Evolutionary conservation across 1,140 invertebrate species (phyloP), one percentile per base, ranked within the genome.

Genomic region (Habropoda laboriosa): DNA sequence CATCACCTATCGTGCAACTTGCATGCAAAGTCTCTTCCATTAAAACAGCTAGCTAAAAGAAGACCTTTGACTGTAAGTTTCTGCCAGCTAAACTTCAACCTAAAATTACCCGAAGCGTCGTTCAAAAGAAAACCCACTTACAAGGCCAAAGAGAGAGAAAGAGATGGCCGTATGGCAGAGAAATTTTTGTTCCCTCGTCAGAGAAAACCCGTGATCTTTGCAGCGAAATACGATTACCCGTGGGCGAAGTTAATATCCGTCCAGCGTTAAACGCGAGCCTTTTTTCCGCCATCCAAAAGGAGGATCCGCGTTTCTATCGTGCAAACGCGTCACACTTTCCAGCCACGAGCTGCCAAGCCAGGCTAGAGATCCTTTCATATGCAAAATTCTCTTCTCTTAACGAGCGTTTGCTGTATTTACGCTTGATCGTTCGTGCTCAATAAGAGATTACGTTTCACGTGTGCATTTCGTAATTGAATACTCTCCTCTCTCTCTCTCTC

Each of bases 291-390:
- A 24, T 5, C 21, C n/a, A 3, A 49, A 73, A 38, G 10, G 30
- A 49, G 27, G 24, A 42, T 71, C 35, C 49, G 67, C 35, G 67
- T 70, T 57, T 57, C 53, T 32, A 42, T 24, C 70, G 40, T 10
- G 64, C 12, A 27, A 42, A 47, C 51, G 35, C 68, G 30, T 32
- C 42, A 38, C 71, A 38, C 57, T 73, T 73, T 49, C 57, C n/a
- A n/a, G n/a, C n/a, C n/a, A n/a, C n/a, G 30, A 47, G 42, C 21
- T 21, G 21, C 42, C 42, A 24, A n/a, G 55, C 12, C 6, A 2
- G 42, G 18, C 8, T 12, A n/a, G n/a, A n/a, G 49, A 1, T 55
- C 32, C 51, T 73, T 73, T 73, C 71, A 73, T 61, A 73, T 73
- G 71, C 42, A 61, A 71, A 73, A 5, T 61, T 18, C 24, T 32